These are phyloP conservation scores for Leucania comma DNA, from an alignment of 2,888 invertebrate species.

Conservation along the genomic window DNA sequence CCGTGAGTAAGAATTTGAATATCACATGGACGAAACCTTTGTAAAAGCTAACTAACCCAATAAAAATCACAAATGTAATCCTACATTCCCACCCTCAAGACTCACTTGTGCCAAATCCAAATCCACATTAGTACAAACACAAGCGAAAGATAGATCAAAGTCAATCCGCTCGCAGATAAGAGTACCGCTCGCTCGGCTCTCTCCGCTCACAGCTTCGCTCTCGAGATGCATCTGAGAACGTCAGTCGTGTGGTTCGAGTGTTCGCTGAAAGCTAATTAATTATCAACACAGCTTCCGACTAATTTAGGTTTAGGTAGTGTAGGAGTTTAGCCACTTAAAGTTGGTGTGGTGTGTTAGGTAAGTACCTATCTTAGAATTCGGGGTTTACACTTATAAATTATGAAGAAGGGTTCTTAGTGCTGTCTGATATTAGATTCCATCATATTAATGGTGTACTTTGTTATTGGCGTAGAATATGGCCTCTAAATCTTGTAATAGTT, in stretches of 20 bases:
- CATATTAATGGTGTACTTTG: background rate
- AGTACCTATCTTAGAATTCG: background rate
- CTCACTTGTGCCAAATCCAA: conserved; percentile 38
- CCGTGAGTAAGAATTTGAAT: background rate
- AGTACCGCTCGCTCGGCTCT: conserved; percentile 25
- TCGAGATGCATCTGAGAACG: conserved; percentile 53
- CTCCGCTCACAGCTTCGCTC: conserved; percentile 26
- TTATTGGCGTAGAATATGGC: no score
- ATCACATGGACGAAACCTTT: background rate
- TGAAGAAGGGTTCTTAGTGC: background rate
- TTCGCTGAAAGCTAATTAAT: conserved; percentile 57
- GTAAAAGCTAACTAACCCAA: background rate
- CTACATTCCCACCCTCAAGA: background rate
- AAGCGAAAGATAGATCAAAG: conserved; percentile 62
- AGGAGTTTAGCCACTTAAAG: conserved; percentile 18
- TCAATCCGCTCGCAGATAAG: conserved; percentile 59
- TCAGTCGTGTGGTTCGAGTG: conserved; percentile 40
- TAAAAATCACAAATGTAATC: background rate
- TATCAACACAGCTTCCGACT: conserved; percentile 50
- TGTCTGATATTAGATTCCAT: background rate
- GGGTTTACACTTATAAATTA: background rate
- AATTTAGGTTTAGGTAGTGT: conserved; percentile 33
- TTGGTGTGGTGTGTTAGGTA: conserved; percentile 1
- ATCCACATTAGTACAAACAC: conserved; percentile 45
- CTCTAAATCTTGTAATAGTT: no score